These are phyloP conservation scores for Drosophila mauritiana DNA, from an alignment of 1,140 invertebrate genomes.

Conservation along the genomic window DNA sequence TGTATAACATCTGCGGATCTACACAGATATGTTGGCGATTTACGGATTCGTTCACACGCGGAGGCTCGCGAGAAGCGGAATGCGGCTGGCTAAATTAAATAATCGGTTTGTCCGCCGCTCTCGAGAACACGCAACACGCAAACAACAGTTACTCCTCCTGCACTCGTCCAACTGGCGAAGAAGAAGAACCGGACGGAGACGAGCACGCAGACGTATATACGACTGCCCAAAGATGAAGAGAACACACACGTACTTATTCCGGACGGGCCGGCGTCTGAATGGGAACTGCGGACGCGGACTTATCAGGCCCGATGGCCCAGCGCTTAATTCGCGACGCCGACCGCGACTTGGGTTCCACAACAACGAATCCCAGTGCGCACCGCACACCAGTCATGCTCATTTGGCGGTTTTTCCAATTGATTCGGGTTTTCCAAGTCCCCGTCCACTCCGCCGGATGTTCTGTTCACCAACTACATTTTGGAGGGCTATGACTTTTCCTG, in stretches of 20 bases:
- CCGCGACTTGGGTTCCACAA: slow-evolving; percentile 51
- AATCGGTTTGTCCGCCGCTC: slow-evolving; percentile 47
- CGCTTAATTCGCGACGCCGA: slow-evolving; percentile 62
- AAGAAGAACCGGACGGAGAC: slow-evolving; percentile 58
- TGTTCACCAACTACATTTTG: background rate
- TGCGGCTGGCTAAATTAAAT: slow-evolving; percentile 71
- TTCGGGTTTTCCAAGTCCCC: background rate
- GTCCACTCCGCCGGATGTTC: background rate
- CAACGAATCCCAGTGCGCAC: slow-evolving; percentile 67
- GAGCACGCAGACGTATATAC: slow-evolving; percentile 2
- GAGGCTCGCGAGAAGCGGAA: slow-evolving; percentile 14
- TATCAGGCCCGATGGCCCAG: slow-evolving; percentile 74
- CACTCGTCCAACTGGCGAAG: slow-evolving; percentile 17
- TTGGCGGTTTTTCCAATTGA: background rate
- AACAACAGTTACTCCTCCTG: slow-evolving; percentile 62
- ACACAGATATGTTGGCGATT: slow-evolving; percentile 19
- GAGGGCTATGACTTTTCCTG: background rate
- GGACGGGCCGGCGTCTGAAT: slow-evolving; percentile 47
- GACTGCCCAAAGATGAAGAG: background rate
- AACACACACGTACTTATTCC: slow-evolving; percentile 14
- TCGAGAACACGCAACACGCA: slow-evolving; percentile 58
- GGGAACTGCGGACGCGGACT: slow-evolving; percentile 38
- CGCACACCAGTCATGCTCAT: slow-evolving; percentile 27
- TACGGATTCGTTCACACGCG: slow-evolving; percentile 21
- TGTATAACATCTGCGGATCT: slow-evolving; percentile 45